These are phyloP conservation scores for Frankliniella fusca DNA, from an alignment of 2,888 invertebrate genomes.

Conservation along the genomic window DNA sequence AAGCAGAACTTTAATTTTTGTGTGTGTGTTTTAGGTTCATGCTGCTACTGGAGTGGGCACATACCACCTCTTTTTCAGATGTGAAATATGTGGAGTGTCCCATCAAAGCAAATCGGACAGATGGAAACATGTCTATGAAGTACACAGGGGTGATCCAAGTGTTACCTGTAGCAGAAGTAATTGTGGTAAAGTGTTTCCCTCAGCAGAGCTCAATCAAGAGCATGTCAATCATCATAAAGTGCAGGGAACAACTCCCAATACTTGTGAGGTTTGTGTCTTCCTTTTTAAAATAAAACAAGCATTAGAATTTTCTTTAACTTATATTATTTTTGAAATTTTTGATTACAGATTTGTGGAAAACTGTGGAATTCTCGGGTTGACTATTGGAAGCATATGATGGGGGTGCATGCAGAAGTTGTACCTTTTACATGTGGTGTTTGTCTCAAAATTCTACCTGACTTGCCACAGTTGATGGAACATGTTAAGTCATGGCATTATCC, in stretches of 20 bases:
- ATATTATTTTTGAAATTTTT: conserved; percentile 42
- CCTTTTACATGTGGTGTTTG: conserved; percentile 52
- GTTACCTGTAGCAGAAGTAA: conserved; percentile 40
- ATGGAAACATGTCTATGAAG: conserved; percentile 50
- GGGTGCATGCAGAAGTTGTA: conserved; percentile 51
- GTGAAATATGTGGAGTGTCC: conserved; percentile 51
- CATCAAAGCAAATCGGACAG: conserved; percentile 51
- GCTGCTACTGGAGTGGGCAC: conserved; percentile 30
- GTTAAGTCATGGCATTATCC: conserved; percentile 50
- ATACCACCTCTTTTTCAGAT: conserved; percentile 43
- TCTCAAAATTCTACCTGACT: conserved; percentile 50
- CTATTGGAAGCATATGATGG: conserved; percentile 54
- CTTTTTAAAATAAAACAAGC: conserved; percentile 36
- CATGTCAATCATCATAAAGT: conserved; percentile 48
- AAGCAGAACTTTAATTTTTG: neutral
- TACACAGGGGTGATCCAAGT: conserved; percentile 46
- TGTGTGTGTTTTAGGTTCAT: neutral
- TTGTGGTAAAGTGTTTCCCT: conserved; percentile 48
- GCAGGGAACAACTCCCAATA: conserved; percentile 46
- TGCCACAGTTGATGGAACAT: conserved; percentile 47
- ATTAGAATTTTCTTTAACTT: conserved; percentile 37
- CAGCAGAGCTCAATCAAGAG: conserved; percentile 48
- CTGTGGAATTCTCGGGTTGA: conserved; percentile 52
- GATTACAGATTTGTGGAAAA: conserved; percentile 48
- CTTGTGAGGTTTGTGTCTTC: conserved; percentile 46